Evolutionary conservation across 2,888 invertebrate species (phyloP).

Genomic region (Steromphala cineraria): DNA sequence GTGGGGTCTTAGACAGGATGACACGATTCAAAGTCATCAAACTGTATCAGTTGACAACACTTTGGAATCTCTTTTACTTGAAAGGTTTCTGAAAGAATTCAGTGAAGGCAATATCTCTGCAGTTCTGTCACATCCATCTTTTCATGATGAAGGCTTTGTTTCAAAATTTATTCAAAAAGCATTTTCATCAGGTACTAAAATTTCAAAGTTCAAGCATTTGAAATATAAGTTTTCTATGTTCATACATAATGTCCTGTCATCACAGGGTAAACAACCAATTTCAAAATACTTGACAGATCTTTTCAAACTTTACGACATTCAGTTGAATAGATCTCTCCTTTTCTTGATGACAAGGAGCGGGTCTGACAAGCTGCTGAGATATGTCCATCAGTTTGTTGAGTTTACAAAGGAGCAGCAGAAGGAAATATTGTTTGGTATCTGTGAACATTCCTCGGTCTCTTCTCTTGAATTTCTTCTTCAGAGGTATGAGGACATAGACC

Average conservation of each 20-base stretch:
- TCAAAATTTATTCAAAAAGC: neutral
- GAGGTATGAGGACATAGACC: neutral
- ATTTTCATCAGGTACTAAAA: too few relatives aligned
- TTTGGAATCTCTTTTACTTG: neutral
- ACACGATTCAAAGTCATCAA: neutral
- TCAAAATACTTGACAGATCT: too few relatives aligned
- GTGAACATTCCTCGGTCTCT: neutral
- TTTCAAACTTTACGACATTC: too few relatives aligned
- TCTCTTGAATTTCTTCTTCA: neutral
- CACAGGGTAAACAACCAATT: too few relatives aligned
- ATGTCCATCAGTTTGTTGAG: too few relatives aligned
- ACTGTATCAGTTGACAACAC: neutral
- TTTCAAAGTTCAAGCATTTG: too few relatives aligned
- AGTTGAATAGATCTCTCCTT: too few relatives aligned
- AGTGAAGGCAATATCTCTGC: neutral
- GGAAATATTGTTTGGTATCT: neutral
- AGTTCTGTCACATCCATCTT: neutral
- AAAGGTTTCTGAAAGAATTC: neutral
- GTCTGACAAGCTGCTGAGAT: too few relatives aligned
- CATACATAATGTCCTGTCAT: too few relatives aligned
- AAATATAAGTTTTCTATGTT: too few relatives aligned
- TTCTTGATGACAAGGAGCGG: too few relatives aligned
- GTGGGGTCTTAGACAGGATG: neutral
- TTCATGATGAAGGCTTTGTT: neutral
- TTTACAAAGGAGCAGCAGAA: neutral